Base-by-base conservation (phyloP, 1,140 invertebrate species). In the Lucilia sericata region DNA sequence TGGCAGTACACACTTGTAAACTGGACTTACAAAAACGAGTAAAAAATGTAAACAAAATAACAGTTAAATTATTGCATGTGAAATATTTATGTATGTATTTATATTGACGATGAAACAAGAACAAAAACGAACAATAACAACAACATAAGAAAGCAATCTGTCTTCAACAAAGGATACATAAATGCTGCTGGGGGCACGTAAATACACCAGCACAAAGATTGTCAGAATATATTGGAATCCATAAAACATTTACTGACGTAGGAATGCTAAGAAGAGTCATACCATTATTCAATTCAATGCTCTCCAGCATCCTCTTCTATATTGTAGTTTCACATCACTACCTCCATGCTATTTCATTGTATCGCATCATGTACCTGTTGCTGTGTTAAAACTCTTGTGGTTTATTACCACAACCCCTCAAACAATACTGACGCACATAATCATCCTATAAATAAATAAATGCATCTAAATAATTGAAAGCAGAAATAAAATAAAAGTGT, bases 401-500 rank as follows among this genome's bases (percentile, higher is more conserved):
- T 60, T 60, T 60, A 60, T 60, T 60, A 60, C 55, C 51, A 60
- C 51, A 17, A 60, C 55, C 14, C 14, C 14, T 17, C 12, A 14
- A 17, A 60, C 42, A 42, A 7, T 0, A 42, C 42, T 60, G 14
- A 60, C 55, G 14, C 55, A 60, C 55, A 17, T n/a, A 60, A n/a
- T 60, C 55, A 60, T 60, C 8, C 8, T 60, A 60, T n/a, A 60
- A 60, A n/a, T 60, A 7, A 60, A 60, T n/a, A 17, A 60, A 60
- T 42, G 42, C 42, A 42, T 42, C 5, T 60, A 60, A 60, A 60
- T 60, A 60, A 60, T 17, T 60, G n/a, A 60, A 60, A n/a, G n/a
- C 55, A n/a, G 55, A 60, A 60, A n/a, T 60, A n/a, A 60, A 60
- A 60, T 60, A n/a, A 60, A 60, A 60, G 55, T 60, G 55, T 60